These are phyloP conservation scores for Phalacrocorax aristotelis DNA, from an alignment of 2,113 vertebrate genomes.

Conservation along the genomic window DNA sequence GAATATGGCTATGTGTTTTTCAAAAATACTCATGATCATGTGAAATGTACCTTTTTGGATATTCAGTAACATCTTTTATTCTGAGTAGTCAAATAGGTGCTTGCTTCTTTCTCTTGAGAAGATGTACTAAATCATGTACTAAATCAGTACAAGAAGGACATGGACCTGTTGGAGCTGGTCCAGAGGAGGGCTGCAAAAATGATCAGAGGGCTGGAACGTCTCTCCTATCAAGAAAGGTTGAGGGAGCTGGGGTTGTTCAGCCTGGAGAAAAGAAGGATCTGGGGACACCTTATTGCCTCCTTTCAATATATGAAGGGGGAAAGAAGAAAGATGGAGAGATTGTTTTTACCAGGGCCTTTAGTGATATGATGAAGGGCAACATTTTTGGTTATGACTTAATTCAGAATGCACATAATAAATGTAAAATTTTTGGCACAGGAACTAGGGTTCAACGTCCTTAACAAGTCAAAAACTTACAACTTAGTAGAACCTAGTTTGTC, in stretches of 20 bases:
- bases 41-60: not conserved
- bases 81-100: not conserved
- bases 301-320: not conserved
- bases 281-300: not conserved
- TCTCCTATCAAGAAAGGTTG: not conserved
- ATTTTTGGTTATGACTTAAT: not conserved
- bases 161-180: no score
- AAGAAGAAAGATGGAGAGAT: not conserved
- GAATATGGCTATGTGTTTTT: not conserved
- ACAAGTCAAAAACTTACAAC: not conserved
- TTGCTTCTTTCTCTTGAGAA: not conserved
- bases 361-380: fast-evolving
- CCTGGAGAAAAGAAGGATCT: not conserved
- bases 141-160: not conserved
- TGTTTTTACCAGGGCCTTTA: not conserved
- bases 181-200: no score
- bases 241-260: not conserved
- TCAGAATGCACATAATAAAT: not conserved
- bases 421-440: not conserved
- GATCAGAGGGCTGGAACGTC: no score
- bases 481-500: not conserved
- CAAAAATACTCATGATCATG: not conserved
- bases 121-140: not conserved
- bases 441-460: not conserved
- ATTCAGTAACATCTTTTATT: not conserved